Evolutionary conservation across 1,140 invertebrate species (phyloP), one percentile per base, ranked within the genome.

Genomic region (Drosophila pruinosa): DNA sequence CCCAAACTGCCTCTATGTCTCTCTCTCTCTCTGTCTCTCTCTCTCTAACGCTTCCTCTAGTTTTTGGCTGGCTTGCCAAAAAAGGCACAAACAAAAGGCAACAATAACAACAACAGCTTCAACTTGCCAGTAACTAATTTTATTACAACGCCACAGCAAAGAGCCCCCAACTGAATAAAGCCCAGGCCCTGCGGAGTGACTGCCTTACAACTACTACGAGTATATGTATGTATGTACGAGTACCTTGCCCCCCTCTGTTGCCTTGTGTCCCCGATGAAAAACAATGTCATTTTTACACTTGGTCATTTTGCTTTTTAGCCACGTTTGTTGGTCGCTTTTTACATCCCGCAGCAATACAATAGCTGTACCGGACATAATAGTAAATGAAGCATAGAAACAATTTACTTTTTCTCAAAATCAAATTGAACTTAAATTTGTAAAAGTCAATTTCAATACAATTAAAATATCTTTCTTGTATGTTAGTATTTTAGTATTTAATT

Each of bases 281-380:
- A 85, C 81, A 85, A 86, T 85, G 82, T 88, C 73, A 81, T 77
- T 81, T 83, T 86, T 85, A 75, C 82, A 86, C 82, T 81, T 71
- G 73, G 82, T 81, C 82, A 86, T 88, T 86, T 75, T 74, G 79
- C 53, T 54, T 59, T 74, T 70, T 50, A 26, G 58, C 53, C 72
- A 45, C 52, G 58, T 61, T 45, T 38, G 31, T 31, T 36, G n/a
- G 36, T 14, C 41, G 17, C 48, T 63, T 34, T 21, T 24, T 39
- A 43, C 59, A 50, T 21, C 21, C 17, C 53, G 50, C 15, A 12
- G 22, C 36, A 2, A 19, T 41, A 19, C 19, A 34, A 52, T 52
- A 15, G n/a, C n/a, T n/a, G n/a, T n/a, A n/a, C n/a, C n/a, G n/a
- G n/a, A n/a, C n/a, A n/a, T n/a, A n/a, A n/a, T n/a, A n/a, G n/a